Conservation (phyloP, 1,140 invertebrate genomes). For the Ceratoteleas bidentatus region DNA sequence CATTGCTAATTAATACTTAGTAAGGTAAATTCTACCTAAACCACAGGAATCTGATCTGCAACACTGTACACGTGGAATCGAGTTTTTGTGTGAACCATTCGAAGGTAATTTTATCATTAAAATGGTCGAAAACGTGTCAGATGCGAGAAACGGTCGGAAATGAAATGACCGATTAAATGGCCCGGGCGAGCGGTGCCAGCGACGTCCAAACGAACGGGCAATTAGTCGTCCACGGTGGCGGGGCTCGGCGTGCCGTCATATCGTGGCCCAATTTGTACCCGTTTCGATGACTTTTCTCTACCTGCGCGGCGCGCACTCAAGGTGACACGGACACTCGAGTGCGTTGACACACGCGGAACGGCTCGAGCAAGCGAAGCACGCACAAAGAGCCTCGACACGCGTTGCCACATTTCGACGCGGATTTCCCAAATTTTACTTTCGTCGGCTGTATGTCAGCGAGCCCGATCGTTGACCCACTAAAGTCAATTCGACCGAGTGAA, state of each 20-base stretch:
- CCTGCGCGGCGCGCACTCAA: constrained; percentile 50
- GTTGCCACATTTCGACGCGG: constrained; percentile 10
- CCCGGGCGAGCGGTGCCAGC: too few species aligned
- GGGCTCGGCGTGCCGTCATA: constrained; percentile 4
- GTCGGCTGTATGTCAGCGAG: neutral
- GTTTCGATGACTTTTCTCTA: constrained; percentile 60
- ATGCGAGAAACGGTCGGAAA: too few species aligned
- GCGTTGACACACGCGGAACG: constrained; percentile 62
- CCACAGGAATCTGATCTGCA: too few species aligned
- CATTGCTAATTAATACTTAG: too few species aligned
- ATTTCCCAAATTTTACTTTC: constrained; percentile 60
- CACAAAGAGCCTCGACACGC: constrained; percentile 14
- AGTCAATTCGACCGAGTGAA: constrained; percentile 14
- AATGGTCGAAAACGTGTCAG: too few species aligned
- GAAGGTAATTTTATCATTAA: too few species aligned
- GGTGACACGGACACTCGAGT: constrained; percentile 66
- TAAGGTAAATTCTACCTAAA: too few species aligned
- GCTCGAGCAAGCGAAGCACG: constrained; percentile 29
- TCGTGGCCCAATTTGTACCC: constrained; percentile 58
- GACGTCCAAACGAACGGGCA: too few species aligned
- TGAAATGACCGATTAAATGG: too few species aligned
- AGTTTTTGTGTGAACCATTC: too few species aligned
- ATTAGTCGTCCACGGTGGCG: too few species aligned
- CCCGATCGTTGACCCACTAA: constrained; percentile 49
- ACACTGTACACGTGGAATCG: too few species aligned